phyloP scores from a whole-genome alignment of 1,140 invertebrate species.

The Pseudomyrmex cubaensis region DNA sequence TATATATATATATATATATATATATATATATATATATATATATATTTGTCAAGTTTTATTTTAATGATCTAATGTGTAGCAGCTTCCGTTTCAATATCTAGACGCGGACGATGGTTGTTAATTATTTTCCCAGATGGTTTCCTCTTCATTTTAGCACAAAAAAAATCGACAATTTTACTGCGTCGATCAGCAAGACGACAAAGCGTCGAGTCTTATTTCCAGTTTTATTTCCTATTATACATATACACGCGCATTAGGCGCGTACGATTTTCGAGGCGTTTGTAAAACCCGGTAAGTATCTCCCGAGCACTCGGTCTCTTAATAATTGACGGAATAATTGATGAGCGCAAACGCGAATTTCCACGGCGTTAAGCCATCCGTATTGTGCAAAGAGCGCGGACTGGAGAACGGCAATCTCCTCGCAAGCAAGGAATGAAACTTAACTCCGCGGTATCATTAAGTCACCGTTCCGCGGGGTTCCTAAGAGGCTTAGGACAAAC shows the following conservation, averaged over 20 bases:
- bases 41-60: no score
- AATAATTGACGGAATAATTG: slow-evolving; percentile 43
- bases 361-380: neutral
- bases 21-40: no score
- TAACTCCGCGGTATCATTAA: slow-evolving; percentile 54
- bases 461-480: slow-evolving; percentile 24
- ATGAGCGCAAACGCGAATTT: neutral
- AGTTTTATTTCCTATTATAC: neutral
- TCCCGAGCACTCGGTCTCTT: neutral
- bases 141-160: no score
- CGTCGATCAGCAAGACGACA: slow-evolving; percentile 1
- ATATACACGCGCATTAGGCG: neutral
- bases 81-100: neutral
- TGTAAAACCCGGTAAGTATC: neutral
- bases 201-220: neutral
- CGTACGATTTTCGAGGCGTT: neutral
- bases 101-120: neutral
- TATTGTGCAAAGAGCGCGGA: neutral
- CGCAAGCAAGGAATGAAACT: slow-evolving; percentile 19
- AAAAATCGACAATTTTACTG: neutral
- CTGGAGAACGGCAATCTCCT: neutral
- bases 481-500: slow-evolving; percentile 57
- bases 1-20: no score
- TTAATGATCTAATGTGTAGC: neutral
- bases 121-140: neutral